Base-by-base conservation (phyloP, 2,888 invertebrate species). In the Drosophila eohydei region DNA sequence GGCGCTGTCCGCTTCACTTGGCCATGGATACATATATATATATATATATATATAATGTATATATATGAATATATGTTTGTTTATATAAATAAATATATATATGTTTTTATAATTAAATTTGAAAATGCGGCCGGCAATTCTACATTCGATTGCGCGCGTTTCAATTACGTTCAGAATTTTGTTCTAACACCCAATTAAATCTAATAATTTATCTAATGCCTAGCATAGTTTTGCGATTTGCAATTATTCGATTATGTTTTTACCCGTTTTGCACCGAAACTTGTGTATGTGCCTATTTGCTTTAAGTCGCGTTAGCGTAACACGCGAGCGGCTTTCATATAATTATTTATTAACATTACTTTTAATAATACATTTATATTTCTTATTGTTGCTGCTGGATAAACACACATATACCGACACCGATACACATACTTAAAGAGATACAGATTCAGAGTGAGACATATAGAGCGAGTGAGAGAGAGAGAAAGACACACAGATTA, bases 251-350 rank as follows among this genome's bases (percentile, higher is more conserved):
- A 77, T 84, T 79, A 74, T 81, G 71, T 69, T 55, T 43, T 78
- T 88, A 84, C 86, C 88, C 86, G 91, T 91, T 91, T 90, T 90
- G 81, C 78, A 85, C 91, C 91, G 91, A 91, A 91, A 91, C 91
- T 91, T 91, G 91, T 88, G 91, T 90, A 73, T 66, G 43, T 67
- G 52, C 34, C 30, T 56, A 59, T 52, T 50, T 55, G 21, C 21
- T 21, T 21, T 21, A 50, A 48, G 30, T 30, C 48, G 48, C 46
- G 46, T 46, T 14, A 28, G 28, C 46, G 46, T 46, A 28, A 8
- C 28, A n/a, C 48, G 48, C 48, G 48, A 30, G 48, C 32, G 48
- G n/a, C 3, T 50, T 16, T 32, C 44, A 14, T 52, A 46, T 46
- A 21, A 51, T 41, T 44, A 61, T 62, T 55, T 55, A 48, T 56